Evolutionary conservation across 2,888 invertebrate genomes (phyloP).

Genomic region (Girardia tigrina): DNA sequence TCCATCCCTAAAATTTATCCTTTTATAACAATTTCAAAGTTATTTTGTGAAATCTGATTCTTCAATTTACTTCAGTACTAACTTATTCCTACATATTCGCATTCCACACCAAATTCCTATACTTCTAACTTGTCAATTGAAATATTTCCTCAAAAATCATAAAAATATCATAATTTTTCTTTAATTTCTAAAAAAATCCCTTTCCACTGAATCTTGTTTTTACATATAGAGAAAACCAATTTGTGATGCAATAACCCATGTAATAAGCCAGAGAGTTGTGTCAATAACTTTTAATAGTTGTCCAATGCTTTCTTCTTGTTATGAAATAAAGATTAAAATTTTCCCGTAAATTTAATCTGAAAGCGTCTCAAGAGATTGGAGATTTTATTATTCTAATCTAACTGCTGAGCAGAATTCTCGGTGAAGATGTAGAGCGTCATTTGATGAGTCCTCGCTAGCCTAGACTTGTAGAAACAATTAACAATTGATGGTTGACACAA

Average conservation of each 20-base stretch:
- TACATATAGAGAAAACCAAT: not conserved
- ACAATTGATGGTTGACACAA: constrained; percentile 23
- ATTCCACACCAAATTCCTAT: too few relatives aligned
- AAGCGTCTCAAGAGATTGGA: constrained; percentile 7
- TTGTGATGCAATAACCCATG: constrained; percentile 1
- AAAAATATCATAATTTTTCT: too few relatives aligned
- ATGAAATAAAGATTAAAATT: constrained; percentile 10
- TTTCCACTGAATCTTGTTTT: too few relatives aligned
- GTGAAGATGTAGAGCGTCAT: constrained; percentile 14
- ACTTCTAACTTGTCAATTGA: too few relatives aligned
- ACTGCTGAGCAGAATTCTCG: constrained; percentile 9
- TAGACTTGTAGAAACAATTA: constrained; percentile 12
- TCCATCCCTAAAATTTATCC: too few relatives aligned
- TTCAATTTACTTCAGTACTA: too few relatives aligned
- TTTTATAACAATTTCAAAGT: too few relatives aligned
- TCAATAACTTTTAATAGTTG: constrained; percentile 5
- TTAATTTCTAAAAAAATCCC: too few relatives aligned
- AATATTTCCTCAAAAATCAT: too few relatives aligned
- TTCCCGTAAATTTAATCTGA: constrained; percentile 17
- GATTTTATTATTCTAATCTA: constrained; percentile 23
- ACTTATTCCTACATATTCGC: too few relatives aligned
- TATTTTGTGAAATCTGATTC: too few relatives aligned
- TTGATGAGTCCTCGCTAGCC: constrained; percentile 19
- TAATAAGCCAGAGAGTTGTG: constrained; percentile 1
- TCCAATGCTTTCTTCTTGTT: constrained; percentile 9